These are phyloP conservation scores for Drosophila sproati DNA, from an alignment of 1,140 invertebrate species.

Conservation along the genomic window DNA sequence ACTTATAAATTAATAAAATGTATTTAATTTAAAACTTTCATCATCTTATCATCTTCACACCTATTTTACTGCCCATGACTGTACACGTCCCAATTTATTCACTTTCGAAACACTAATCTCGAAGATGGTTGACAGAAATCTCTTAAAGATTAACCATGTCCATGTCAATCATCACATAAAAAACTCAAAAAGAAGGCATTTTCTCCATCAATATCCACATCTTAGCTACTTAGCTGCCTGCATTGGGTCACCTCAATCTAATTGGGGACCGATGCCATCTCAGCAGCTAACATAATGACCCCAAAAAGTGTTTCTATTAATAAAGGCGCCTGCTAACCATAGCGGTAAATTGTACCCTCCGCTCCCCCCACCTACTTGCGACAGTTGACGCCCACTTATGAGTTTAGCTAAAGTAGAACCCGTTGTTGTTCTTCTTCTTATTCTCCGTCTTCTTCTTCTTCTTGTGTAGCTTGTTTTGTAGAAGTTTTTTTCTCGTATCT, in stretches of 20 bases:
- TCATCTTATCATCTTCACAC: too few species aligned
- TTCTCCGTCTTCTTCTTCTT: not conserved
- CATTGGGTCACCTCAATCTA: constrained; percentile 48
- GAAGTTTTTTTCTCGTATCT: constrained; percentile 44
- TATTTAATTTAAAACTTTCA: too few species aligned
- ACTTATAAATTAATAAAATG: too few species aligned
- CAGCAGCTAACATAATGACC: constrained; percentile 40
- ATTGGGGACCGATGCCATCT: constrained; percentile 19
- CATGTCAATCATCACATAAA: constrained; percentile 18
- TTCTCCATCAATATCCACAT: not conserved
- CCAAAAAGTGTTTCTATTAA: constrained; percentile 45
- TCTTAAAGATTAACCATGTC: constrained; percentile 15
- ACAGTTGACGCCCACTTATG: constrained; percentile 2
- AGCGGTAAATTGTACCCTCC: constrained; percentile 35
- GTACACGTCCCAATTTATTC: too few species aligned
- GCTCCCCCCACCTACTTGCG: too few species aligned
- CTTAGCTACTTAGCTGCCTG: constrained; percentile 22
- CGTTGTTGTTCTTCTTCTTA: constrained; percentile 11
- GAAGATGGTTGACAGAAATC: not conserved
- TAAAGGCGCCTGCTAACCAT: constrained; percentile 29
- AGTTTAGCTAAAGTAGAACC: constrained; percentile 27
- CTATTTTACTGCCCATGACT: too few species aligned
- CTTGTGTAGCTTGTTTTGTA: constrained; percentile 29
- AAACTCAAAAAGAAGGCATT: constrained; percentile 4
- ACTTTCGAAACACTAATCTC: too few species aligned